Percentiles rank a stretch among this genome's conserved stretches.
Conservation (phyloP, 2,888 invertebrate genomes). For the Aethes cnicana region DNA sequence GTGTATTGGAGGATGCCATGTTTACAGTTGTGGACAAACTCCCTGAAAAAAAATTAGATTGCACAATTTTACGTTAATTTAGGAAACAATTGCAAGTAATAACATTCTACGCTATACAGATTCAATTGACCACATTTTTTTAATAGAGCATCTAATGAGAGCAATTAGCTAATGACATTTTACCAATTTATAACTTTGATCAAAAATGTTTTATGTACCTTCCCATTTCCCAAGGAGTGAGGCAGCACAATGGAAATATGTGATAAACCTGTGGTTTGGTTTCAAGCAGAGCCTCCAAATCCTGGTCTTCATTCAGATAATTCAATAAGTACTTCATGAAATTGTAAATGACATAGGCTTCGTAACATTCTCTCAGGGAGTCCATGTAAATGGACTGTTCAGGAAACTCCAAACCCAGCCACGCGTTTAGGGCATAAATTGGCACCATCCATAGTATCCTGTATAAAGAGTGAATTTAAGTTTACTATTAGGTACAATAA, state of each 20-base stretch:
- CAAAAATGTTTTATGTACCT: no score
- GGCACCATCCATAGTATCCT: conserved; percentile 99
- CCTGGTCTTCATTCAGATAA: conserved; percentile 93
- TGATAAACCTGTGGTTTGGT: conserved; percentile 93
- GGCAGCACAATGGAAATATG: conserved; percentile 94
- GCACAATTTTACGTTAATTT: neutral
- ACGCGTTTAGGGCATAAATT: conserved; percentile 96
- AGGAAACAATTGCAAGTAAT: no score
- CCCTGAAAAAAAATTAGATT: conserved; percentile 76
- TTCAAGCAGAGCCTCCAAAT: conserved; percentile 91
- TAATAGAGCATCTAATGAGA: no score
- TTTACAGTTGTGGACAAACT: conserved; percentile 96
- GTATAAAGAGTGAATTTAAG: conserved; percentile 47
- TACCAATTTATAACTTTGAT: neutral
- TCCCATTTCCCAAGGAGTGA: conserved; percentile 97
- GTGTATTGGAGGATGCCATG: conserved; percentile 98
- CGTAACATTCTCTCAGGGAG: conserved; percentile 96
- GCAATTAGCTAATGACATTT: neutral
- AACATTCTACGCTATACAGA: no score
- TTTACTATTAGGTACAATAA: no score
- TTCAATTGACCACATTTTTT: no score
- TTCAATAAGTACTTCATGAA: conserved; percentile 97
- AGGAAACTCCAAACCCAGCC: conserved; percentile 94
- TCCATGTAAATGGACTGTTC: conserved; percentile 95
- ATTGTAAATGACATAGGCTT: conserved; percentile 98